These are phyloP conservation scores for Phorcus lineatus DNA, from an alignment of 2,888 invertebrate species.

Conservation along the genomic window DNA sequence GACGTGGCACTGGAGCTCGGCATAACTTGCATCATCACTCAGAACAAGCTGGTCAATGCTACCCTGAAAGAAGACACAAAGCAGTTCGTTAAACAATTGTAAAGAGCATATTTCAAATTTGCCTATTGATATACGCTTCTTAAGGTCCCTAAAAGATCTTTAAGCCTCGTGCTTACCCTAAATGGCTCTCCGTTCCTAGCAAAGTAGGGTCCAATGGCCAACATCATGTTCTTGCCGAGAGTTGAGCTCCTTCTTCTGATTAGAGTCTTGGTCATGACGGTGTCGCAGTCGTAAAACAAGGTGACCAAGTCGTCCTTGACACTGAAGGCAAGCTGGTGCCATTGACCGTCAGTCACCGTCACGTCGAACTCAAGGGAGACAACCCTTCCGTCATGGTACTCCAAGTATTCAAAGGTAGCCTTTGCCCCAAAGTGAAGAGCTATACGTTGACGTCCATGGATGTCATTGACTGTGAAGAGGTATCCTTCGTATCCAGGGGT, in stretches of 20 bases:
- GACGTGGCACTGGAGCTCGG: constrained; percentile 56
- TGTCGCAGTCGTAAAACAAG: constrained; percentile 61
- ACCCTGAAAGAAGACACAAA: constrained; percentile 48
- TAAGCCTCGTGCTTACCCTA: constrained; percentile 48
- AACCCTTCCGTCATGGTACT: constrained; percentile 38
- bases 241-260: constrained; percentile 36
- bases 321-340: constrained; percentile 64
- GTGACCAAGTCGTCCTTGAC: constrained; percentile 49
- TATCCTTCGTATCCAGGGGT: constrained; percentile 48
- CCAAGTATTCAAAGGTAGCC: constrained; percentile 35
- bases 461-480: constrained; percentile 64
- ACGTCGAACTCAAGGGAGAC: constrained; percentile 49
- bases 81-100: too few relatives aligned
- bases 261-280: constrained; percentile 42
- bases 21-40: constrained; percentile 51
- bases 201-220: constrained; percentile 64
- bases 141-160: too few relatives aligned
- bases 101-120: too few relatives aligned
- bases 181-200: constrained; percentile 57
- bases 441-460: constrained; percentile 48
- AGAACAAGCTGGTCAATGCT: constrained; percentile 61
- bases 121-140: too few relatives aligned
- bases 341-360: constrained; percentile 50
- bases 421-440: constrained; percentile 31
- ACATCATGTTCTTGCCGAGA: constrained; percentile 50